Evolutionary conservation across 2,888 invertebrate species (phyloP), one percentile per base, ranked within the genome.

Genomic region (Agriopis aurantiaria): DNA sequence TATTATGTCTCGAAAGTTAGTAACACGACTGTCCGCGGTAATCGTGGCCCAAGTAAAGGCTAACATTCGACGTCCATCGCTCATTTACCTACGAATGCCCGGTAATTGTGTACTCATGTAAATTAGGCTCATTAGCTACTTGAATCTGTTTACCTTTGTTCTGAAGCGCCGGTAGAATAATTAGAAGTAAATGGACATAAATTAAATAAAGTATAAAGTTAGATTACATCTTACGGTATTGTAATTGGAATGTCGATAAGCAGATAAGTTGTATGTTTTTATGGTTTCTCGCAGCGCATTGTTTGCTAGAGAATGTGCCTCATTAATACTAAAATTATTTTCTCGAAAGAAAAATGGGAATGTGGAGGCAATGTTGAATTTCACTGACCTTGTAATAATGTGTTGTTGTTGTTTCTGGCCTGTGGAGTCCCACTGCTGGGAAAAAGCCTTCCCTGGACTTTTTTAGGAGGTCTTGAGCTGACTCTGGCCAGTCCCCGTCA

Each of bases 61-160:
- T 86, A 85, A 83, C 84, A 85, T 85, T 88, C 88, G 83, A 80
- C 75, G 76, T 74, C 78, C 86, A 90, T 90, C 84, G 85, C 79
- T 91, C 91, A 90, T 90, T 67, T 71, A 53, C 62, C 62, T 62
- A 71, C 70, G 58, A 71, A 63, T 63, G 55, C 66, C 79, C 76
- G 71, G 79, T 91, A 88, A 91, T 91, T 87, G 90, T 85, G 80
- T 84, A 86, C 87, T 88, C 82, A 91, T 91, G 92, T 88, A 89
- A 91, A 92, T 92, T 84, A 82, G 83, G 83, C 84, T 89, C 88
- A 90, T 91, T 88, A 89, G 87, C 88, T 86, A 87, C 88, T 81
- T 84, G 80, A 83, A 83, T 86, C 79, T 83, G 83, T 85, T 88
- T 84, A 79, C 81, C 75, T 82, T 82, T 65, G 77, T 76, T 82